Evolutionary conservation across 1,140 invertebrate species (phyloP).

Genomic region (Ceratosolen solmsi): DNA sequence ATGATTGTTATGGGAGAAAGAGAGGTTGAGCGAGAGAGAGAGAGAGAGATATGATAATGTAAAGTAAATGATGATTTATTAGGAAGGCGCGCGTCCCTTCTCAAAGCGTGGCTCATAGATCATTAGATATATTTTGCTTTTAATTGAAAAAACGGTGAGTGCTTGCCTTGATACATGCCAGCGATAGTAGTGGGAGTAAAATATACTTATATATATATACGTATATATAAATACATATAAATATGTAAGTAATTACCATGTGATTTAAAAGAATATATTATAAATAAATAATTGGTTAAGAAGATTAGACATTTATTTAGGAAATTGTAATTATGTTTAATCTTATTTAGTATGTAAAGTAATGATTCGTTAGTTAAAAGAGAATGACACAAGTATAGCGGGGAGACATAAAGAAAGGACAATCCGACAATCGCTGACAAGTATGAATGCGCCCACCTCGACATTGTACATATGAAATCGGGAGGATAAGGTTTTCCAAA

Average conservation of each 20-base stretch:
- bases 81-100: constrained; percentile 18
- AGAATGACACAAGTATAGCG: neutral
- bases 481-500: constrained; percentile 23
- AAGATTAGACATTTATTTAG: constrained; percentile 47
- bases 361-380: constrained; percentile 23
- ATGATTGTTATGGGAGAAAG: constrained; percentile 58
- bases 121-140: constrained; percentile 48
- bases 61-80: constrained; percentile 28
- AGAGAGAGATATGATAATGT: constrained; percentile 1
- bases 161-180: constrained; percentile 47
- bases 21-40: constrained; percentile 30
- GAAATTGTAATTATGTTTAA: constrained; percentile 46
- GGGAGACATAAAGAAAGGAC: neutral
- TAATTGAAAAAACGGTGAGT: constrained; percentile 38
- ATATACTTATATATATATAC: constrained; percentile 29
- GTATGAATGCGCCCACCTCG: constrained; percentile 57
- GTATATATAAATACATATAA: neutral
- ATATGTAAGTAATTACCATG: constrained; percentile 43
- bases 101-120: constrained; percentile 26
- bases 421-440: constrained; percentile 38
- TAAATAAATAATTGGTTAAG: constrained; percentile 41
- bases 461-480: constrained; percentile 41
- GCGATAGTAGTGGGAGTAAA: constrained; percentile 18
- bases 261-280: constrained; percentile 47
- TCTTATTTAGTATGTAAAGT: constrained; percentile 43